phyloP scores from a whole-genome alignment of 1,140 invertebrate genomes.

The Varroa destructor region DNA sequence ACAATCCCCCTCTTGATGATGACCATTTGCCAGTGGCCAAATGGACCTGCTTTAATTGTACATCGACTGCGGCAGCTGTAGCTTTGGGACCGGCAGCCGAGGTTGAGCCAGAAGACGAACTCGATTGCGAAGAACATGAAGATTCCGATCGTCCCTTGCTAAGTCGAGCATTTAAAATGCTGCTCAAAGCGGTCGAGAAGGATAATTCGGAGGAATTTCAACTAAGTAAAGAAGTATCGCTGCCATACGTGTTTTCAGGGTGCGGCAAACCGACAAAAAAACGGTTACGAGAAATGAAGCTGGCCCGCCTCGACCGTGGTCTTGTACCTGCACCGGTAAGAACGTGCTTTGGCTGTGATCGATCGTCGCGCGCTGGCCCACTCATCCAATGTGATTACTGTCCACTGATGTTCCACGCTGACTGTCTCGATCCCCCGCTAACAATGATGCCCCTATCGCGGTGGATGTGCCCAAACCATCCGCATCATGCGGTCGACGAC shows the following conservation, averaged over 20 bases:
- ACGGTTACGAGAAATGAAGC: constrained; percentile 40
- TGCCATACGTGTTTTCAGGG: constrained; percentile 65
- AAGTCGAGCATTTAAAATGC: constrained; percentile 48
- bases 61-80: background rate
- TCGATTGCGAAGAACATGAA: constrained; percentile 33
- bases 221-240: constrained; percentile 60
- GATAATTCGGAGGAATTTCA: constrained; percentile 79
- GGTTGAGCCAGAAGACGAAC: constrained; percentile 21
- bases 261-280: constrained; percentile 40
- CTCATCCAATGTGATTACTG: constrained; percentile 87
- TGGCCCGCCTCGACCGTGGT: constrained; percentile 54
- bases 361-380: constrained; percentile 43
- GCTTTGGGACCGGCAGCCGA: constrained; percentile 26
- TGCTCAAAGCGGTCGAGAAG: constrained; percentile 62
- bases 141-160: constrained; percentile 28
- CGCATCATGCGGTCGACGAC: constrained; percentile 74
- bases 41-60: constrained; percentile 22
- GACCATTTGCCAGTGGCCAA: constrained; percentile 3
- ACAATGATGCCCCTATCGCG: constrained; percentile 65
- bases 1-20: constrained; percentile 19
- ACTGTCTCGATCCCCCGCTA: constrained; percentile 81
- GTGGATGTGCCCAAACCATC: constrained; percentile 96
- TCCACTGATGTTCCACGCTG: constrained; percentile 70
- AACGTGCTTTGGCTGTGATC: constrained; percentile 63
- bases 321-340: constrained; percentile 65